Evolutionary conservation across 2,113 vertebrate genomes (phyloP).

Genomic region (Rhabdornis inornatus): DNA sequence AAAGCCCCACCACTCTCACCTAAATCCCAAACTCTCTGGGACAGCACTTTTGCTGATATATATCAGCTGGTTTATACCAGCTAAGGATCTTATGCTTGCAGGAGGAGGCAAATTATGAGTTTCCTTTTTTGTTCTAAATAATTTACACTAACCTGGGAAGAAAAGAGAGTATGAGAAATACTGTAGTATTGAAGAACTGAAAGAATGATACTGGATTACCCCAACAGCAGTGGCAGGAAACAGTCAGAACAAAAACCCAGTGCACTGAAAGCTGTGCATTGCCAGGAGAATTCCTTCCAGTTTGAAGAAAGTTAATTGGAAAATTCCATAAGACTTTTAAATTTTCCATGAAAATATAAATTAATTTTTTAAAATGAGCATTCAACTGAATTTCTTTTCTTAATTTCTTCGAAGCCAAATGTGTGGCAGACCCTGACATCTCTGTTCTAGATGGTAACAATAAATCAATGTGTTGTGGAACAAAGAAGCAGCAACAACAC

Average conservation of each 20-base stretch:
- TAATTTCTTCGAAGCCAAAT: not conserved
- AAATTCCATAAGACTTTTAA: not conserved
- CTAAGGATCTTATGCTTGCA: not conserved
- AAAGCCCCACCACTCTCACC: not conserved
- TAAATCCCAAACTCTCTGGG: not conserved
- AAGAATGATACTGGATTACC: not conserved
- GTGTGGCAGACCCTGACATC: not conserved
- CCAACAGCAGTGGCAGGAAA: not conserved
- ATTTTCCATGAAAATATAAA: not conserved
- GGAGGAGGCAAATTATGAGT: not conserved
- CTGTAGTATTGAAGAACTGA: not conserved
- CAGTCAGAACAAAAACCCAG: not conserved
- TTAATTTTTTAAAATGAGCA: not conserved
- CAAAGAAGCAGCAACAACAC: not conserved
- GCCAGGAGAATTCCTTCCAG: not conserved
- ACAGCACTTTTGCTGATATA: not conserved
- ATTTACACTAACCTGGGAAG: not conserved
- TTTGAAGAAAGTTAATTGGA: not conserved
- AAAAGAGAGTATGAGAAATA: not conserved
- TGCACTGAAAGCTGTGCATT: not conserved
- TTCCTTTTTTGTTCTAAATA: not conserved
- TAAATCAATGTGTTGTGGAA: not conserved
- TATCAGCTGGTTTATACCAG: not conserved
- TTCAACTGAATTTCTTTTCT: not conserved
- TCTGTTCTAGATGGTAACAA: not conserved